phyloP scores from a whole-genome alignment of 2,888 invertebrate species.

The Nemotelus pantherinus region DNA sequence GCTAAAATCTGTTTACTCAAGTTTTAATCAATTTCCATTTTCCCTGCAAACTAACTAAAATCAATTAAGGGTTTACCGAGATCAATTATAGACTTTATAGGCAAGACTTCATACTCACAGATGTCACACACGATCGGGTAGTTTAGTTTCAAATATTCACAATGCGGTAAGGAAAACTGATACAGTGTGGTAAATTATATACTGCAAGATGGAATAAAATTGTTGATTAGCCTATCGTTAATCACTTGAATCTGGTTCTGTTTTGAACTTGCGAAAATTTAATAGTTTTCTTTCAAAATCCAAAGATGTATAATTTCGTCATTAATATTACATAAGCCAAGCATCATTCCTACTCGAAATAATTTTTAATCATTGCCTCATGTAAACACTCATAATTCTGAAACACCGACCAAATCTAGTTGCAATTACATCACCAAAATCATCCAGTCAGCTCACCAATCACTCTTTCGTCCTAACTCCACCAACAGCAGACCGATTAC shows the following conservation, averaged over 20 bases:
- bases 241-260: too few species aligned
- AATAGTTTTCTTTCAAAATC: too few species aligned
- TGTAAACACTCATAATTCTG: background rate
- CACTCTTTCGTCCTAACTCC: background rate
- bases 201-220: background rate
- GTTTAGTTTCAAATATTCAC: background rate
- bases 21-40: conserved; percentile 14
- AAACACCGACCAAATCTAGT: background rate
- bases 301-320: too few species aligned
- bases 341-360: background rate
- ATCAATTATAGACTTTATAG: conserved; percentile 6
- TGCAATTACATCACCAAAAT: conserved; percentile 12
- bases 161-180: background rate
- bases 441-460: background rate
- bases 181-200: background rate
- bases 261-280: too few species aligned
- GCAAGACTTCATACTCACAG: background rate
- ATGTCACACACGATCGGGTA: too few species aligned
- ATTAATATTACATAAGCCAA: background rate
- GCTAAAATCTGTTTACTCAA: conserved; percentile 24
- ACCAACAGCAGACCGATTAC: background rate
- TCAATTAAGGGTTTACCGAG: conserved; percentile 4
- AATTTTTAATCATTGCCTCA: background rate
- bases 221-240: background rate
- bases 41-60: conserved; percentile 6